phyloP scores from a whole-genome alignment of 2,888 invertebrate species.

The Odontothrips loti region DNA sequence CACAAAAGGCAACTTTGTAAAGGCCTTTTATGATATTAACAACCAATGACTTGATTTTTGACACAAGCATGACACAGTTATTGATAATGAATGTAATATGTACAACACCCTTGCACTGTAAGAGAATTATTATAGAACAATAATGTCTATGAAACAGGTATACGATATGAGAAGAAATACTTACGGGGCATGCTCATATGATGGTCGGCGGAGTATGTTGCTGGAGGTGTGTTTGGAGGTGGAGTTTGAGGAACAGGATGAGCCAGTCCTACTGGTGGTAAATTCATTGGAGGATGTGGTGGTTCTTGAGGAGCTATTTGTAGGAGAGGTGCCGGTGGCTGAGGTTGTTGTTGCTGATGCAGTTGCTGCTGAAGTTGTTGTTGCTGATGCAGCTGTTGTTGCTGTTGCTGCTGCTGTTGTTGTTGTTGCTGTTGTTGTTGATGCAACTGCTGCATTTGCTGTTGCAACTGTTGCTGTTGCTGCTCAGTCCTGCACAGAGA shows the following conservation, averaged over 20 bases:
- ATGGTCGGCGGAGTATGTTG: constrained; percentile 55
- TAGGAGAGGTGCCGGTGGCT: constrained; percentile 42
- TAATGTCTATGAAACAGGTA: too few relatives aligned
- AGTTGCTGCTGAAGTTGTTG: constrained; percentile 50
- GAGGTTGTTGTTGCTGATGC: constrained; percentile 43
- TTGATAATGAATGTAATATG: too few relatives aligned
- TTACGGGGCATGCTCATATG: constrained; percentile 78
- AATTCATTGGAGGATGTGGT: constrained; percentile 37
- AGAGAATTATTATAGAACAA: too few relatives aligned
- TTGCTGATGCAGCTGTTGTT: constrained; percentile 42
- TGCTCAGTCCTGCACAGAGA: constrained; percentile 9
- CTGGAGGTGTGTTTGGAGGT: constrained; percentile 62
- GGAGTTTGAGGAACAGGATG: constrained; percentile 70
- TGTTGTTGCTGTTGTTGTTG: background rate
- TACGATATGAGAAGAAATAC: constrained; percentile 45
- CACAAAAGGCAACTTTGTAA: too few relatives aligned
- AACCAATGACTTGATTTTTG: too few relatives aligned
- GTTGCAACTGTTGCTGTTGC: background rate
- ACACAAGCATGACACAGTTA: too few relatives aligned
- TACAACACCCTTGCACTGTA: too few relatives aligned
- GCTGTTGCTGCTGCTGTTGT: constrained; percentile 33
- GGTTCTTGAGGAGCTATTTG: constrained; percentile 37
- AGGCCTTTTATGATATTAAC: too few relatives aligned
- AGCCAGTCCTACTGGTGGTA: constrained; percentile 72
- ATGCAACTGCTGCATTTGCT: background rate